phyloP scores from a whole-genome alignment of 2,888 invertebrate species.

The Drosophila nigritarsus region DNA sequence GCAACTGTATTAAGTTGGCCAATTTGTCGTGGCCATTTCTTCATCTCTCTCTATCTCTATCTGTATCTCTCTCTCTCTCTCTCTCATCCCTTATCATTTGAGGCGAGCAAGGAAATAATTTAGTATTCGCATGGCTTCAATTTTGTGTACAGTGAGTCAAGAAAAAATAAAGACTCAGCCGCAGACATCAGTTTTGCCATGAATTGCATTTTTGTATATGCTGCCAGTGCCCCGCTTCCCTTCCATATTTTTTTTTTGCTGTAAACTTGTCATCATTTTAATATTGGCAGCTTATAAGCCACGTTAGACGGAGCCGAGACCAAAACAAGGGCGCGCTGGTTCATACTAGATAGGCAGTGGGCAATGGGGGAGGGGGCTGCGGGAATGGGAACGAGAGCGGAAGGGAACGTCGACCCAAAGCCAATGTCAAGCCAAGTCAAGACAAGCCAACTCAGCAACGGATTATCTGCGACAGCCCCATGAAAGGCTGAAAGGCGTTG shows the following conservation, averaged over 20 bases:
- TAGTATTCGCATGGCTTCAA: slow-evolving; percentile 58
- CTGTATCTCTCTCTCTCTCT: background rate
- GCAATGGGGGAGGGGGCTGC: background rate
- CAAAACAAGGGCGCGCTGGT: slow-evolving; percentile 15
- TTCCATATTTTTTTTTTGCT: slow-evolving; percentile 36
- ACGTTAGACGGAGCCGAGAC: slow-evolving; percentile 65
- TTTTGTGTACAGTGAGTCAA: slow-evolving; percentile 18
- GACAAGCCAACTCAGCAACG: slow-evolving; percentile 81
- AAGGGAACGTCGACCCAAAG: slow-evolving; percentile 63
- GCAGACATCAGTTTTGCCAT: slow-evolving; percentile 70
- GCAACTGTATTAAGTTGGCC: slow-evolving; percentile 5
- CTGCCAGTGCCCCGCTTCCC: slow-evolving; percentile 19
- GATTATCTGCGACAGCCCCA: slow-evolving; percentile 77
- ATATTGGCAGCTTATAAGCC: slow-evolving; percentile 81
- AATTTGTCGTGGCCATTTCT: slow-evolving; percentile 20
- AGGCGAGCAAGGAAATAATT: slow-evolving; percentile 28
- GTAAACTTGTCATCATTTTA: slow-evolving; percentile 80
- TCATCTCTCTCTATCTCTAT: background rate
- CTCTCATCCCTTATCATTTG: slow-evolving; percentile 13
- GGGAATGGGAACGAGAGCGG: background rate
- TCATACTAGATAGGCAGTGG: background rate
- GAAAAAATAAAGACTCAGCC: slow-evolving; percentile 56
- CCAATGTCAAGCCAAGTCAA: slow-evolving; percentile 81
- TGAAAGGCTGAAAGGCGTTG: slow-evolving; percentile 58
- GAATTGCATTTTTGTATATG: slow-evolving; percentile 72